Base-by-base conservation (phyloP, 92 coral and sea anemone genomes). In the Palythoa caribaeorum region DNA sequence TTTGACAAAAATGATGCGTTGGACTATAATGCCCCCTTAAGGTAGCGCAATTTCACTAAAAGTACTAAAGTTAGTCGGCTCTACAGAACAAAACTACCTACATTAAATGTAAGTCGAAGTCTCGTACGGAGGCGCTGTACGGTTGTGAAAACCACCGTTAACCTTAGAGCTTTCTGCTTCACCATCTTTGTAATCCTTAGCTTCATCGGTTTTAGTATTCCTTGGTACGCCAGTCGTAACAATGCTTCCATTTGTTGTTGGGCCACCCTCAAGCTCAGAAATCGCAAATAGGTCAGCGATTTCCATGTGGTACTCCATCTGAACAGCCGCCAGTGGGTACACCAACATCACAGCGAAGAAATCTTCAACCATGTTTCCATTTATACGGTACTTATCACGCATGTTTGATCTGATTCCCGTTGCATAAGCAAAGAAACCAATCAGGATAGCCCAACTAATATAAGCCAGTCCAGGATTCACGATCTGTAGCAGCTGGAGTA, bases 241-340 rank as follows among this genome's bases (percentile, higher is more conserved):
- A 57, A 78, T 4, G 48, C 83, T 78, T 0, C 83, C 83, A 19
- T 70, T 78, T 21, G 13, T 78, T 7, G 50, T 40, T 38, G 8
- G 83, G 47, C 83, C 83, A 39, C 55, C 83, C 16, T 78, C 83
- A 2, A 78, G 28, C 20, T 78, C 83, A n/a, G 83, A 70, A 1
- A 1, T 2, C 55, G 55, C 83, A 70, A 78, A 11, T 7, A 78
- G 51, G 70, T 78, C 69, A 0, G 83, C 71, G 35, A 78, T 37
- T n/a, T 70, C 70, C 91, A 94, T 90, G 89, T 96, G 98, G 35
- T 92, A 90, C 9, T 94, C 96, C 95, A 94, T 85, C 88, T 96
- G 98, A 77, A 87, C 83, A 17, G 93, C 97, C 14, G 97, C 98
- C 83, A 96, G 73, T 40, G 95, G 95, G 78, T 96, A 96, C 51